Base-by-base conservation (phyloP, 2,113 vertebrate species). In the Leptosomus discolor region DNA sequence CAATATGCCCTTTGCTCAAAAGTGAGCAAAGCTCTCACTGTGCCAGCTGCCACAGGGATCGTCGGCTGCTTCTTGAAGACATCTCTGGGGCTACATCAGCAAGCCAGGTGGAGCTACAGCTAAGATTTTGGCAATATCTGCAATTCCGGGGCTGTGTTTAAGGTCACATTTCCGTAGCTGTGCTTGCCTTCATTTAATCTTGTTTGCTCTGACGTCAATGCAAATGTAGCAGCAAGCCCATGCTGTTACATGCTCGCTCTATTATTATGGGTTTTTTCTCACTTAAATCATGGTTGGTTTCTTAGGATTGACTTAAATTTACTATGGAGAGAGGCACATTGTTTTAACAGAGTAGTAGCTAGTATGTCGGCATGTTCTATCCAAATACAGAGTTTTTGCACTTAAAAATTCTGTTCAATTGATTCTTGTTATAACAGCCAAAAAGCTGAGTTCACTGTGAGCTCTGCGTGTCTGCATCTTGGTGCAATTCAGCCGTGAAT, bases 191-290 rank as follows among this genome's bases (percentile, higher is more conserved):
- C 94, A 93, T 92, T 97, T 96, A 97, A 97, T 97, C 95, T 95
- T 92, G 94, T 97, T 97, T 97, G 97, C 88, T 96, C 93, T 97
- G 97, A 97, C 96, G 91, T 97, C 97, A 97, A 96, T 97, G 96
- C 92, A 95, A 97, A 97, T 95, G 84, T 39, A 93, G 96, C 78
- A 97, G 91, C 84, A 82, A 96, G 89, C 91, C 50, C 89, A 92
- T 94, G 95, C 96, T 97, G 84, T 46, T 96, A 91, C 81, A 96
- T 30, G 50, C 77, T 91, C 10, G 63, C 45, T 79, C 53, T 92
- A 30, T 87, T 88, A 97, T 86, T 90, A 39, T 34, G n/a, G n/a
- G 60, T 0, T 23, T 78, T 96, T 92, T 79, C 46, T 77, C 82
- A 85, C 67, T 92, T 93, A 90, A 86, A 69, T 95, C 95, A 69